A percentile compares a stretch with the other conserved stretches of the same genome.
These are phyloP conservation scores for Noctua comes DNA, from an alignment of 2,888 invertebrate genomes.

Conservation along the genomic window DNA sequence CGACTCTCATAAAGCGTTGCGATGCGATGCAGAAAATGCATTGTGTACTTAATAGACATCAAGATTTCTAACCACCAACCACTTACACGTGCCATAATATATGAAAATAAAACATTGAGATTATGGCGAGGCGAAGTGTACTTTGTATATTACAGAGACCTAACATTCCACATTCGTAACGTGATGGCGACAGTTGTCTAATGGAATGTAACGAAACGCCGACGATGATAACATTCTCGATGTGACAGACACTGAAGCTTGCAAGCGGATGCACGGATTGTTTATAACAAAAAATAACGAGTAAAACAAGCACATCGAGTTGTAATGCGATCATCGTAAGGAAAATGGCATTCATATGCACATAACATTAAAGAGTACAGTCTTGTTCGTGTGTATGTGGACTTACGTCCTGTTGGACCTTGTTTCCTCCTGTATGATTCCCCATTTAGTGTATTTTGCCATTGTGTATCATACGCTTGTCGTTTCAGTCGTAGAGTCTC, in stretches of 20 bases:
- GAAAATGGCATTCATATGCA: conserved; percentile 74
- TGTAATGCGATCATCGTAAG: conserved; percentile 86
- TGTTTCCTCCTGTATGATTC: conserved; percentile 92
- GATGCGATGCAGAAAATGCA: conserved; percentile 84
- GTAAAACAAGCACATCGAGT: conserved; percentile 87
- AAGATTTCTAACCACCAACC: conserved; percentile 75
- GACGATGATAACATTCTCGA: conserved; percentile 89
- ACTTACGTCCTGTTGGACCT: conserved; percentile 92
- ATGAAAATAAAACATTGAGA: conserved; percentile 67
- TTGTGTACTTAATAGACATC: conserved; percentile 78
- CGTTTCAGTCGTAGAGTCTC: conserved; percentile 87
- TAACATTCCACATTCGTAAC: conserved; percentile 81
- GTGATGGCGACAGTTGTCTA: conserved; percentile 74
- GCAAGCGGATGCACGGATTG: conserved; percentile 85
- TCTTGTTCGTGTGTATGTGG: conserved; percentile 73
- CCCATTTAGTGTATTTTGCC: conserved; percentile 81
- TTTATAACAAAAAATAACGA: conserved; percentile 75
- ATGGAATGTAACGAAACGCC: conserved; percentile 74
- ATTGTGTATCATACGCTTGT: conserved; percentile 83
- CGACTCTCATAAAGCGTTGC: conserved; percentile 68
- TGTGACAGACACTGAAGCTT: conserved; percentile 86
- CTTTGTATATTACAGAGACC: conserved; percentile 83
- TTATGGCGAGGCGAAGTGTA: conserved; percentile 71
- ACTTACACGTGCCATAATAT: conserved; percentile 72
- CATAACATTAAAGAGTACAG: conserved; percentile 55